phyloP scores from a whole-genome alignment of 2,888 invertebrate species.

The Drosophila picticornis region DNA sequence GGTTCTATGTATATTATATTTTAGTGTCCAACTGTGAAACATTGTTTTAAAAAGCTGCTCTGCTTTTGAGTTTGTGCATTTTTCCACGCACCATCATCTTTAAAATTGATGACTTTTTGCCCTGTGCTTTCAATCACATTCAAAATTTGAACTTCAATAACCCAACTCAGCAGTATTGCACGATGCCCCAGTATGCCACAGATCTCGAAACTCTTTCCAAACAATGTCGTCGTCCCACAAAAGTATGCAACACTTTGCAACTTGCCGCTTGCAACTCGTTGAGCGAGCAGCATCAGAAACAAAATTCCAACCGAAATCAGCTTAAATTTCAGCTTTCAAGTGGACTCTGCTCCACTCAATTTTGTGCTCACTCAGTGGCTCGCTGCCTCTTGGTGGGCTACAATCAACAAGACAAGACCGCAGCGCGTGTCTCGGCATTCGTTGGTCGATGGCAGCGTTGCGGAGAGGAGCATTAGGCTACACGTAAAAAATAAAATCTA shows the following conservation, averaged over 20 bases:
- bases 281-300: slow-evolving; percentile 19
- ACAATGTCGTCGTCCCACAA: slow-evolving; percentile 18
- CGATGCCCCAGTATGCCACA: slow-evolving; percentile 9
- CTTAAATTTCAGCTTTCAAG: slow-evolving; percentile 64
- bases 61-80: neutral
- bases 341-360: slow-evolving; percentile 52
- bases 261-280: slow-evolving; percentile 4
- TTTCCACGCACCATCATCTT: neutral
- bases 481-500: neutral
- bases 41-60: neutral
- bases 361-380: slow-evolving; percentile 55
- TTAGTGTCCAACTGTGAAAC: no score
- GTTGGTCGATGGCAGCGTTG: slow-evolving; percentile 9
- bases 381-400: slow-evolving; percentile 14
- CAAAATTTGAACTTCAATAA: slow-evolving; percentile 13
- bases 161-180: slow-evolving; percentile 6
- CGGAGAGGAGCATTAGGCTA: neutral
- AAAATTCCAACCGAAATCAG: slow-evolving; percentile 44
- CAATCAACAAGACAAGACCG: slow-evolving; percentile 50
- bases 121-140: neutral
- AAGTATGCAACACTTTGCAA: slow-evolving; percentile 40
- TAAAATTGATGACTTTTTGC: neutral
- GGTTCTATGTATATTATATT: neutral
- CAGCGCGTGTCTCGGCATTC: slow-evolving; percentile 45
- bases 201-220: slow-evolving; percentile 25